Conservation (phyloP, 2,888 invertebrate species). For the Mechanitis messenoides region DNA sequence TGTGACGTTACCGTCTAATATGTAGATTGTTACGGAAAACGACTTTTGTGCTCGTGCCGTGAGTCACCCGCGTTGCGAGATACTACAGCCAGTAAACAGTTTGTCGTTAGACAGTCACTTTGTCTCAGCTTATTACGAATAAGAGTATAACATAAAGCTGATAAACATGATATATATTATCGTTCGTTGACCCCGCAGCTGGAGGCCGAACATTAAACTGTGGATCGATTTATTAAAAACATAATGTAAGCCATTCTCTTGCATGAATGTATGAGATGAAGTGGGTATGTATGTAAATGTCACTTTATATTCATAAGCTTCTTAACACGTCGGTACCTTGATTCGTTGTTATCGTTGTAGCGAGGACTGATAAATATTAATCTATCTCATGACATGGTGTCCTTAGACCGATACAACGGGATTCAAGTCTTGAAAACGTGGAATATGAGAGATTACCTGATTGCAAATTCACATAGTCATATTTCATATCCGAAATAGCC, state of each 20-base stretch:
- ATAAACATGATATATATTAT: constrained; percentile 51
- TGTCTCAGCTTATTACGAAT: constrained; percentile 52
- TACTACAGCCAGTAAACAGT: constrained; percentile 22
- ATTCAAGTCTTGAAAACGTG: constrained; percentile 39
- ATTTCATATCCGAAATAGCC: constrained; percentile 42
- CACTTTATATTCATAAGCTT: constrained; percentile 61
- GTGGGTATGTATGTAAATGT: constrained; percentile 47
- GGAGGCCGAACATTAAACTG: constrained; percentile 29
- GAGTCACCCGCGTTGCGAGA: constrained; percentile 25
- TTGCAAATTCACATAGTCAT: constrained; percentile 46
- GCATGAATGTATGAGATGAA: constrained; percentile 50
- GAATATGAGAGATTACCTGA: constrained; percentile 41
- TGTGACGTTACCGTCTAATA: constrained; percentile 14
- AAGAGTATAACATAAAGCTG: constrained; percentile 36
- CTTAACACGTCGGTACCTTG: constrained; percentile 52
- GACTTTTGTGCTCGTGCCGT: constrained; percentile 21
- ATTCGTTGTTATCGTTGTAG: constrained; percentile 53
- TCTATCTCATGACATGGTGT: constrained; percentile 39
- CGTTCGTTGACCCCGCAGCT: constrained; percentile 50
- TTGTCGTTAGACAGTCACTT: constrained; percentile 43
- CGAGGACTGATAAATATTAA: constrained; percentile 65
- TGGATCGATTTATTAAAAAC: constrained; percentile 35
- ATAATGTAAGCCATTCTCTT: constrained; percentile 29
- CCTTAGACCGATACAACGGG: constrained; percentile 39
- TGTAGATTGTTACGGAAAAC: constrained; percentile 13